A percentile compares a stretch with the other conserved stretches of the same genome.
These are phyloP conservation scores for Epinotia bilunana DNA, from an alignment of 2,888 invertebrate genomes.

Conservation along the genomic window DNA sequence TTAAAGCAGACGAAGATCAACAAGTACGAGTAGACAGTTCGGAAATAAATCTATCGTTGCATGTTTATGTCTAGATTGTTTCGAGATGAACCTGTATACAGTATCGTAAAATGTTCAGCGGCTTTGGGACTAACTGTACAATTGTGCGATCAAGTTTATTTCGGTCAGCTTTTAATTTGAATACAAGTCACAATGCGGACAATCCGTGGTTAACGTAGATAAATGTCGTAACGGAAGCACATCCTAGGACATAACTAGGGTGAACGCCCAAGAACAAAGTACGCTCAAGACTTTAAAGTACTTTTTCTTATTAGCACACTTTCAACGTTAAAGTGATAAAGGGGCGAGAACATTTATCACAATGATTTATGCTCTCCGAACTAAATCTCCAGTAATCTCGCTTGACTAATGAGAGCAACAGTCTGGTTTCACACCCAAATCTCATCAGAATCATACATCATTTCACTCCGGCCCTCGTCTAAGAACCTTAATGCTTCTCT, in stretches of 20 bases:
- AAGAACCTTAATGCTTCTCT: slow-evolving; percentile 21
- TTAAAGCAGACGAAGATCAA: no score
- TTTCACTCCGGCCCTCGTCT: slow-evolving; percentile 14
- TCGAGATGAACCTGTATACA: not conserved
- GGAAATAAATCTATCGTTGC: no score
- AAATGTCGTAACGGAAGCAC: slow-evolving; percentile 18
- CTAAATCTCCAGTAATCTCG: slow-evolving; percentile 42
- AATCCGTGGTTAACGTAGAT: slow-evolving; percentile 20
- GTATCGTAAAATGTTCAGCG: not conserved
- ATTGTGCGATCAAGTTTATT: slow-evolving; percentile 14
- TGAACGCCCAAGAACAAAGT: slow-evolving; percentile 17
- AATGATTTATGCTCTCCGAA: slow-evolving; percentile 40
- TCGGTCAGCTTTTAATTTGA: slow-evolving; percentile 20
- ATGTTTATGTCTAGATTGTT: not conserved
- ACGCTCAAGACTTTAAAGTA: slow-evolving; percentile 5
- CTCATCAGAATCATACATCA: slow-evolving; percentile 42
- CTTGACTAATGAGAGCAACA: slow-evolving; percentile 44
- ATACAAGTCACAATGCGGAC: slow-evolving; percentile 29
- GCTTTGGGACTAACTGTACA: slow-evolving; percentile 1
- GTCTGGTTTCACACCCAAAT: slow-evolving; percentile 39
- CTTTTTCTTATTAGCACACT: slow-evolving; percentile 13
- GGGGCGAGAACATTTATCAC: slow-evolving; percentile 40
- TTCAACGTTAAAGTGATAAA: slow-evolving; percentile 24
- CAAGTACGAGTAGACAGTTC: no score
- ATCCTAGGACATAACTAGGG: slow-evolving; percentile 16